Conservation (phyloP, 2,113 vertebrate genomes). For the Grantiella picta region DNA sequence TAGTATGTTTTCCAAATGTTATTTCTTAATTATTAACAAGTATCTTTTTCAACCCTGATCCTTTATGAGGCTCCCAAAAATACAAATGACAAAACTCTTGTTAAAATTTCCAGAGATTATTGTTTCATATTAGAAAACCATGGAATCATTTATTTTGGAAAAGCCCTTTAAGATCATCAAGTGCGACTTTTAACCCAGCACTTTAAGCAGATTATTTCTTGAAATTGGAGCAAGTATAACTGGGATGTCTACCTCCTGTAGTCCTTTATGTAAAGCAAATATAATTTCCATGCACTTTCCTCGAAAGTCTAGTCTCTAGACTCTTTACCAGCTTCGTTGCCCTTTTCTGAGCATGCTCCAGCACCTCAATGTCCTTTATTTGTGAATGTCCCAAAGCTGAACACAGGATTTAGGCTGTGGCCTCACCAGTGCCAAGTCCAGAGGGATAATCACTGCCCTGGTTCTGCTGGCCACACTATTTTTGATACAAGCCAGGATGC, state of each 20-base stretch:
- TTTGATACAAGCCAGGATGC: not conserved
- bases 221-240: not conserved
- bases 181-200: not conserved
- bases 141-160: not conserved
- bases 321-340: not conserved
- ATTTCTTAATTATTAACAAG: not conserved
- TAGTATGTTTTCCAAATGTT: not conserved
- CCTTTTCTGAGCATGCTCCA: not conserved
- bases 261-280: not conserved
- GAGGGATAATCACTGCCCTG: not conserved
- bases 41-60: not conserved
- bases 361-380: not conserved
- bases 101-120: not conserved
- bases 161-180: not conserved
- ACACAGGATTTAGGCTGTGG: rapidly evolving
- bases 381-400: not conserved
- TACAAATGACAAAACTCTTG: not conserved
- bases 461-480: not conserved
- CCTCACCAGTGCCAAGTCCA: not conserved
- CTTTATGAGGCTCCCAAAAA: not conserved
- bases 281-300: not conserved
- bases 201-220: not conserved
- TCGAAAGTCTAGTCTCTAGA: not conserved
- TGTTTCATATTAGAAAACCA: not conserved
- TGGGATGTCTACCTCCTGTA: not conserved